A percentile compares a stretch with the other conserved stretches of the same genome.
These are phyloP conservation scores for Lacanobia oleracea DNA, from an alignment of 2,888 invertebrate species.

Conservation along the genomic window DNA sequence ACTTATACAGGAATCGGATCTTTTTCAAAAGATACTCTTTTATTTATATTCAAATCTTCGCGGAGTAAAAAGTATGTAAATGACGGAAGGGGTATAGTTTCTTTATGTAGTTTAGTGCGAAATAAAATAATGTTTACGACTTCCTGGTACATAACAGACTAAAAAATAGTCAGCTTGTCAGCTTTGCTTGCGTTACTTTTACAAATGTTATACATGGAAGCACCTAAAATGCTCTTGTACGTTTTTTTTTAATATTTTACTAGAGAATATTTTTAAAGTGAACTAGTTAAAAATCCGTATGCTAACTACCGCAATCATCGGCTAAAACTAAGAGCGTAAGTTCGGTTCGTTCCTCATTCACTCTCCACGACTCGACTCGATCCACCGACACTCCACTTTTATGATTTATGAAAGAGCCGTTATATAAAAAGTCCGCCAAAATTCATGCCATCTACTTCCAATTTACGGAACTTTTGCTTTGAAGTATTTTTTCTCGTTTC, in stretches of 20 bases:
- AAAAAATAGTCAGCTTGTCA: not conserved
- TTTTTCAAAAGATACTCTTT: constrained; percentile 66
- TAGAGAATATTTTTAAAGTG: not conserved
- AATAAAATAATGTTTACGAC: constrained; percentile 32
- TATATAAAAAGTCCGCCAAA: constrained; percentile 51
- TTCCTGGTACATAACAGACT: constrained; percentile 6
- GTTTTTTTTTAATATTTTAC: not conserved
- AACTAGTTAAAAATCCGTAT: not conserved
- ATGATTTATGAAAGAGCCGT: constrained; percentile 54
- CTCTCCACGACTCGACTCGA: constrained; percentile 6
- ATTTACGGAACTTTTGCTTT: constrained; percentile 66
- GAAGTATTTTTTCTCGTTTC: constrained; percentile 67
- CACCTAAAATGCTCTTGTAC: not conserved
- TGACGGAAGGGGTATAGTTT: constrained; percentile 57
- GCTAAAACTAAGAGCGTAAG: constrained; percentile 2
- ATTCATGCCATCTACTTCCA: constrained; percentile 61
- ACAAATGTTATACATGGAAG: not conserved
- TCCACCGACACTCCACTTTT: constrained; percentile 43
- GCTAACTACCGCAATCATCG: constrained; percentile 1
- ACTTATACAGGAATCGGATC: constrained; percentile 68
- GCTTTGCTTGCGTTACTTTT: not conserved
- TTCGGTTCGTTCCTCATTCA: not conserved
- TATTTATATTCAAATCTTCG: constrained; percentile 73
- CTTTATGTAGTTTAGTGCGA: constrained; percentile 41
- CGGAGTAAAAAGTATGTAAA: constrained; percentile 74